Percentiles rank a stretch among this genome's conserved stretches.
Conservation (phyloP, 2,113 vertebrate genomes). For the Pardalotus punctatus region DNA sequence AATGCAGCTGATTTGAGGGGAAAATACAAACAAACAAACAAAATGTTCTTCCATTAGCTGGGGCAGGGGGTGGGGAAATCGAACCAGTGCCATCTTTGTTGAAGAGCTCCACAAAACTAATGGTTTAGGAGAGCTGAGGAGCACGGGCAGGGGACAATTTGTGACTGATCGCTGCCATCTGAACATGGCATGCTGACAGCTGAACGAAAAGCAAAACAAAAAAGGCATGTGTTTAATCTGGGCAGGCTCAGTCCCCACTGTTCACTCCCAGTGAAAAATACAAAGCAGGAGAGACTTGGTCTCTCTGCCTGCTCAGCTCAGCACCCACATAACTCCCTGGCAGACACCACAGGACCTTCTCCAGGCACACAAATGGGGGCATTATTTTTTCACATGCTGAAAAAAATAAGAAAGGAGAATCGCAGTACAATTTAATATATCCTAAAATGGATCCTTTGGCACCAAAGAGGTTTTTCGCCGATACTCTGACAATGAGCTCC, state of each 20-base stretch:
- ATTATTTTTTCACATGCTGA: background rate
- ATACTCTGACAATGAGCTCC: background rate
- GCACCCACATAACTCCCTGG: background rate
- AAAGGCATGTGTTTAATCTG: background rate
- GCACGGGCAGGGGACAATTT: background rate
- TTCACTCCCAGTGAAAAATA: background rate
- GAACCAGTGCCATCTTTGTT: background rate
- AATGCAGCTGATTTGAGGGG: slow-evolving; percentile 1
- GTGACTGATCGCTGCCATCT: slow-evolving; percentile 19
- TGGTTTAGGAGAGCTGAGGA: background rate
- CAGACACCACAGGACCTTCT: background rate
- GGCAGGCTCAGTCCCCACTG: background rate
- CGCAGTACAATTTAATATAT: background rate
- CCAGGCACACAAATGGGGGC: background rate
- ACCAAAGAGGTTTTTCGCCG: background rate
- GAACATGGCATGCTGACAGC: slow-evolving; percentile 1
- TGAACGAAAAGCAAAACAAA: slow-evolving; percentile 11
- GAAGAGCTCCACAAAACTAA: background rate
- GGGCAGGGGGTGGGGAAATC: background rate
- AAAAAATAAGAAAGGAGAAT: background rate
- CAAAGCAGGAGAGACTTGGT: background rate
- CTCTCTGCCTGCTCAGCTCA: background rate
- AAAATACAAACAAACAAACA: slow-evolving; percentile 13
- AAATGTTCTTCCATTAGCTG: background rate
- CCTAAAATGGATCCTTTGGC: background rate